Percentiles rank a stretch among this genome's conserved stretches.
These are phyloP conservation scores for Oryzias javanicus DNA, from an alignment of 2,113 vertebrate species.

Conservation along the genomic window DNA sequence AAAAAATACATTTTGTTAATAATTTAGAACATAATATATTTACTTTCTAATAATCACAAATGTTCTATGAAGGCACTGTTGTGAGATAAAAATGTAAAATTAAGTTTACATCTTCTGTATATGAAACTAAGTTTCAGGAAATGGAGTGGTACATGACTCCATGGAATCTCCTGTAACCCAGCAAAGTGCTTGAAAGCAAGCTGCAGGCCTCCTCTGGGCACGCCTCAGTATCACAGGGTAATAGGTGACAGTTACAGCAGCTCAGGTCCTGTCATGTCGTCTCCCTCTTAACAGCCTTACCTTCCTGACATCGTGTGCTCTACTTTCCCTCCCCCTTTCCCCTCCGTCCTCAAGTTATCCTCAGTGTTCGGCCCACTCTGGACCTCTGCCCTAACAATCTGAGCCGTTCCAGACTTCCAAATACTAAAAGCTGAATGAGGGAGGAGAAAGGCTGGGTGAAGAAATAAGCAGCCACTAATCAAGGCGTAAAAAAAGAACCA, in stretches of 20 bases:
- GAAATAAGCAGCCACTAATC: constrained; percentile 19
- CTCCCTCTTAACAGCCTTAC: constrained; percentile 37
- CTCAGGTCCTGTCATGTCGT: constrained; percentile 60
- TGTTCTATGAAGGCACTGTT: too few species aligned
- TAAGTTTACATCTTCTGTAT: too few species aligned
- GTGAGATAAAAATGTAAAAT: too few species aligned
- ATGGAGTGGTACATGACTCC: background rate
- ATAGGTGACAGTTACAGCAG: constrained; percentile 57
- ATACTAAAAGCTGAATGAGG: constrained; percentile 21
- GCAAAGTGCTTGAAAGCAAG: background rate
- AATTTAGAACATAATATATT: too few species aligned
- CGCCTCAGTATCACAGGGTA: constrained; percentile 41
- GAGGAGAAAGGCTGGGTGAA: constrained; percentile 3
- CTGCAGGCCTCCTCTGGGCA: constrained; percentile 37
- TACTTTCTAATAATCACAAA: too few species aligned
- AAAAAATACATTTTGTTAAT: too few species aligned
- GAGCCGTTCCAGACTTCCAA: constrained; percentile 29
- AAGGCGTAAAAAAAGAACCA: constrained; percentile 15
- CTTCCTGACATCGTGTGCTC: constrained; percentile 47
- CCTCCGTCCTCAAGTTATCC: constrained; percentile 24
- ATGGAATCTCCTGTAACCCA: constrained; percentile 1
- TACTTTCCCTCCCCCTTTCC: constrained; percentile 18
- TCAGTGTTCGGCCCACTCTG: constrained; percentile 44
- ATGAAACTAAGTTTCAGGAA: too few species aligned
- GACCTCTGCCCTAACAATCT: constrained; percentile 46